Evolutionary conservation across 1,140 invertebrate genomes (phyloP).

Genomic region (Coptotermes formosanus): DNA sequence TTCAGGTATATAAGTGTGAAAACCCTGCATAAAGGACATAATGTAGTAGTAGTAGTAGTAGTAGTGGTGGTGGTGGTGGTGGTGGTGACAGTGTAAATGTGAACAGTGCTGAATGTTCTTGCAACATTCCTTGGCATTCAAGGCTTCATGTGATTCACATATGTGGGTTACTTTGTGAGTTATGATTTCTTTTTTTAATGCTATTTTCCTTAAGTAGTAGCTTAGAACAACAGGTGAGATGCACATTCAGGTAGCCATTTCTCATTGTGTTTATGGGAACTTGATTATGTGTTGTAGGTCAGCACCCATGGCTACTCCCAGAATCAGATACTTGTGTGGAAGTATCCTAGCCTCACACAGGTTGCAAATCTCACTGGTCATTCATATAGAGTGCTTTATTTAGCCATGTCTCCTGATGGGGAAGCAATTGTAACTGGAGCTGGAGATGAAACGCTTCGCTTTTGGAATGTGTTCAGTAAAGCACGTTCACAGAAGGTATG

Average conservation of each 20-base stretch:
- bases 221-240: background rate
- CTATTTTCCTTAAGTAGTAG: background rate
- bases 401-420: constrained; percentile 98
- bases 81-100: no score
- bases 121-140: no score
- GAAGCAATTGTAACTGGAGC: constrained; percentile 99
- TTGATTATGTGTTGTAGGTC: constrained; percentile 47
- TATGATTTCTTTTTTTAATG: background rate
- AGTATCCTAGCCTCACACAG: constrained; percentile 95
- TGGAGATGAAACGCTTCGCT: constrained; percentile 96
- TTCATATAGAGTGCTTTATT: constrained; percentile 93
- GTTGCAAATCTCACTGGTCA: constrained; percentile 98
- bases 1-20: no score
- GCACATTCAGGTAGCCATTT: no score
- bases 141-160: no score
- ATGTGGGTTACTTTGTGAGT: background rate
- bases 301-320: constrained; percentile 99
- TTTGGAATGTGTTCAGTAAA: constrained; percentile 99
- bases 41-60: no score
- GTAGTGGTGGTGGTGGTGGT: no score
- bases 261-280: background rate
- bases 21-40: no score
- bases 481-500: constrained; percentile 77
- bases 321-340: constrained; percentile 99
- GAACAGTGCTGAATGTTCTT: no score